Conservation (phyloP, 2,113 vertebrate species). For the Gulo gulo region DNA sequence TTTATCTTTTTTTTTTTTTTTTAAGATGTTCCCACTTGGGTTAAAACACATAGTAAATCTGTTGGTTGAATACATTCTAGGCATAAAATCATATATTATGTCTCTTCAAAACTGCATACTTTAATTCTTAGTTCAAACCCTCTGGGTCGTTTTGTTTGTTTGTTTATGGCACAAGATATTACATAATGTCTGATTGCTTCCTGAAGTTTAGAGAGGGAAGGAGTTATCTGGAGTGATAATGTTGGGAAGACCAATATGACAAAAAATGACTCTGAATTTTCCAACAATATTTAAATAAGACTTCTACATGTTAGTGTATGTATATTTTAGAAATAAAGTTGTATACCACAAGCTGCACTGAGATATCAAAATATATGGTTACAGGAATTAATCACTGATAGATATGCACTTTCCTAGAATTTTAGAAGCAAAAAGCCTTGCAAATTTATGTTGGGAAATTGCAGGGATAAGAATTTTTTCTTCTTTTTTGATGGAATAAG, state of each 20-base stretch:
- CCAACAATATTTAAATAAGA: conserved; percentile 55
- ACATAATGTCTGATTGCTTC: conserved; percentile 73
- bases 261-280: conserved; percentile 63
- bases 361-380: conserved; percentile 43
- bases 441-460: conserved; percentile 34
- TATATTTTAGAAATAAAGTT: conserved; percentile 52
- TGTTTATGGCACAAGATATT: conserved; percentile 65
- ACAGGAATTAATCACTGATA: conserved; percentile 49
- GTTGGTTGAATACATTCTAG: conserved; percentile 37
- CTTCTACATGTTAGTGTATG: conserved; percentile 14
- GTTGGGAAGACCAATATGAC: conserved; percentile 54
- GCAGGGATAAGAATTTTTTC: neutral
- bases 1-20: neutral
- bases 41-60: conserved; percentile 65
- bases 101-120: conserved; percentile 54
- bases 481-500: neutral
- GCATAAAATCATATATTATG: conserved; percentile 58
- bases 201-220: conserved; percentile 64
- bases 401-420: conserved; percentile 21
- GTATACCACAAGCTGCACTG: neutral
- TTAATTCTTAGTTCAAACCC: conserved; percentile 64
- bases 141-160: conserved; percentile 27
- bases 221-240: conserved; percentile 59
- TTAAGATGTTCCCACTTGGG: neutral
- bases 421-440: neutral